Evolutionary conservation across 2,113 vertebrate species (phyloP), one percentile per base, ranked within the genome.

Genomic region (Ictidomys tridecemlineatus): DNA sequence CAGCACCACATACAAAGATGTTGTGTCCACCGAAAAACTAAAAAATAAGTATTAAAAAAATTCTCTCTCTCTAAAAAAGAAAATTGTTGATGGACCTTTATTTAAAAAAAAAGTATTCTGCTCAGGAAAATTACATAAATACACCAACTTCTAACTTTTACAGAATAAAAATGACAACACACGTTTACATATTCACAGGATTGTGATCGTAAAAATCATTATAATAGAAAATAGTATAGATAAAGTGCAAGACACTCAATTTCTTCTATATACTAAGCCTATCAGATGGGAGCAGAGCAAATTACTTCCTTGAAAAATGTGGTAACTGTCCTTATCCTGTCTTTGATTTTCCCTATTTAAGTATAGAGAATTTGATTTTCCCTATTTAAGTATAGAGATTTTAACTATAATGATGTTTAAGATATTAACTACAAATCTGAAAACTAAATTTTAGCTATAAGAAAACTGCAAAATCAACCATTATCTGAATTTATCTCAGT

Each of bases 91-190:
- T 45, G 45, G 45, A 45, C 45, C 45, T 45, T 45, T 9, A 45
- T 9, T 45, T 45, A 45, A 45, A 45, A 45, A 45, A 45, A 45
- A 45, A 8, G 45, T 45, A 63, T 17, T 93, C 37, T 93, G 63
- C 6, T 89, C 8, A 89, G 24, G 8, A 89, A 51, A 85, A 11
- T 78, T 93, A 78, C 6, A 18, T 48, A 67, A 88, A 65, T 72
- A 6, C 48, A 94, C 24, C 17, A 77, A 82, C 32, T 74, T 56
- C 13, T 96, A 91, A 95, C 78, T 91, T 93, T 85, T 67, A 94
- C 4, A 73, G n/a, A 86, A 39, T 22, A 89, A 83, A 91, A 88
- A 22, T 51, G 13, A 28, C 34, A 69, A 24, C 48, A 72, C 22
- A 48, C 9, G 0, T 63, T 32, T 80, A 18, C 4, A 73, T 32